These are phyloP conservation scores for Griposia aprilina DNA, from an alignment of 2,888 invertebrate genomes.

Conservation along the genomic window DNA sequence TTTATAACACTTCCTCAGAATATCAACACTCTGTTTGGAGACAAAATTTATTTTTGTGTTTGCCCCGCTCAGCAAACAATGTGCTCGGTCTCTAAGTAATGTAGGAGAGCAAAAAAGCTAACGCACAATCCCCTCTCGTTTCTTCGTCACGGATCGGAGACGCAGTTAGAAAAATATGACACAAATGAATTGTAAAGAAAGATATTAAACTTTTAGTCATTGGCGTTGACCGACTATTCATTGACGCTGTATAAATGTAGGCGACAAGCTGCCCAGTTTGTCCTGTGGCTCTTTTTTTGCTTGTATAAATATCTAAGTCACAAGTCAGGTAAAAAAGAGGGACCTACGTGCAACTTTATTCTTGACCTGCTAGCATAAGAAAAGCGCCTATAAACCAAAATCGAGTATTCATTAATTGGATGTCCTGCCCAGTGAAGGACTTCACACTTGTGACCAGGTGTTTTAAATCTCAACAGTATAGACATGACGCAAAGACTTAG, in stretches of 20 bases:
- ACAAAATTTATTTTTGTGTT: slow-evolving; percentile 73
- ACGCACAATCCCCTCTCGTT: slow-evolving; percentile 30
- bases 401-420: no score
- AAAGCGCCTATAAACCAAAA: no score
- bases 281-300: no score
- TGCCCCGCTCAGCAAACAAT: slow-evolving; percentile 68
- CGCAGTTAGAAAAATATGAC: slow-evolving; percentile 10
- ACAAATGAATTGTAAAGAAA: slow-evolving; percentile 20
- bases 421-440: no score
- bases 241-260: background rate
- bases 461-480: no score
- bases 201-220: background rate
- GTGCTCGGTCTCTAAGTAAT: slow-evolving; percentile 67
- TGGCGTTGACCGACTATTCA: background rate
- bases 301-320: no score
- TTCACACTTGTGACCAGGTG: no score
- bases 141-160: background rate
- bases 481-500: no score
- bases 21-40: slow-evolving; percentile 56
- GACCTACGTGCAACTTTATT: no score
- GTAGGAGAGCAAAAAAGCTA: slow-evolving; percentile 56
- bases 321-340: no score
- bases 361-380: no score
- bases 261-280: no score
- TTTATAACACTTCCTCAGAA: slow-evolving; percentile 40